Conservation (phyloP, 2,113 vertebrate species). For the Sceloporus tristichus region DNA sequence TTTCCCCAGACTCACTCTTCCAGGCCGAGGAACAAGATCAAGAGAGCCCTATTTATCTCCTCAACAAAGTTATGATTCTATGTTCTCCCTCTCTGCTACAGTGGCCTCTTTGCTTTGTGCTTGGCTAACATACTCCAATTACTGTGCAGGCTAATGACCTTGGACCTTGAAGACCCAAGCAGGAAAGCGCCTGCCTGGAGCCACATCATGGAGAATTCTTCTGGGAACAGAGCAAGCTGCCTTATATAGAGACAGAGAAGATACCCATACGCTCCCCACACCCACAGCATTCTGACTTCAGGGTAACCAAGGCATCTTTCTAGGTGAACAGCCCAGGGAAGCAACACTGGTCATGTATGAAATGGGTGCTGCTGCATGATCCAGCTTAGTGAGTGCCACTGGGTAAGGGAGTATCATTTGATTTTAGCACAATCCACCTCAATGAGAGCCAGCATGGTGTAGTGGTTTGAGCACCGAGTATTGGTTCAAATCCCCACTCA, state of each 20-base stretch:
- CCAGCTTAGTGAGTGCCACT: not conserved
- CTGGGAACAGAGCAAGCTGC: not conserved
- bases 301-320: not conserved
- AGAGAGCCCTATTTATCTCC: not conserved
- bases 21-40: not conserved
- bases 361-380: not conserved
- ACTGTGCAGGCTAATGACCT: conserved; percentile 20
- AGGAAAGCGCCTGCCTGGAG: not conserved
- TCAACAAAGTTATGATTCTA: not conserved
- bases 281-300: not conserved
- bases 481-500: too few species aligned
- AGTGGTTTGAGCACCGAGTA: too few species aligned
- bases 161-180: not conserved
- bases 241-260: not conserved
- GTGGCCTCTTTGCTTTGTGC: conserved; percentile 4
- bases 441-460: too few species aligned
- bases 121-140: not conserved
- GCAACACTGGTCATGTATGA: not conserved
- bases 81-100: not conserved
- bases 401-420: not conserved
- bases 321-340: not conserved
- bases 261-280: not conserved
- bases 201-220: not conserved
- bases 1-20: not conserved
- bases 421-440: not conserved